Evolutionary conservation across 2,888 invertebrate genomes (phyloP).

Genomic region (Ornithoptera priamus): DNA sequence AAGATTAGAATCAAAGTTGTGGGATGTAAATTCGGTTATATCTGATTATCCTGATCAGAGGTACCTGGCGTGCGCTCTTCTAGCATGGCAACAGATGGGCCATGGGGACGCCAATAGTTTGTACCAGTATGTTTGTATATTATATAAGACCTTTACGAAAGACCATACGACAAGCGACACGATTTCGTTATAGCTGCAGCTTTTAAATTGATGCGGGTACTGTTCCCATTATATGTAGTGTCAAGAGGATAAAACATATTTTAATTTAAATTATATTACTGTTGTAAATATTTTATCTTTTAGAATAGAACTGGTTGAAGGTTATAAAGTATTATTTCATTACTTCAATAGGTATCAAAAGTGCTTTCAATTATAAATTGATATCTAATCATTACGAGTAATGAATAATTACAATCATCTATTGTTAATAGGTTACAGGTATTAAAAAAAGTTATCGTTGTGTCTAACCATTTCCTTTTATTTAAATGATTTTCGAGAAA

Average conservation of each 20-base stretch:
- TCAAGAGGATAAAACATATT: neutral
- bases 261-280: neutral
- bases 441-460: too few species aligned
- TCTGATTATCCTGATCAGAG: conserved; percentile 50
- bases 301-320: neutral
- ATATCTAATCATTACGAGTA: too few species aligned
- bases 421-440: too few species aligned
- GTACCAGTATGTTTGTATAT: conserved; percentile 45
- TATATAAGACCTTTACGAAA: neutral
- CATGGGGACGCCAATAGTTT: conserved; percentile 56
- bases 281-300: neutral
- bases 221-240: conserved; percentile 34
- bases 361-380: too few species aligned
- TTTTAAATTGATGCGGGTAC: conserved; percentile 43
- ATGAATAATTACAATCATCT: too few species aligned
- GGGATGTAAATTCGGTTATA: conserved; percentile 39
- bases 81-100: conserved; percentile 71
- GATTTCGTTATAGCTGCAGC: conserved; percentile 23
- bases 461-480: too few species aligned
- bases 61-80: conserved; percentile 60
- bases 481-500: too few species aligned
- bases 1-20: conserved; percentile 42
- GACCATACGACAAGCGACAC: neutral
- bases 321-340: neutral
- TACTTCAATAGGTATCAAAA: too few species aligned